Evolutionary conservation across 2,888 invertebrate species (phyloP).

Genomic region (Agrypnus murinus): DNA sequence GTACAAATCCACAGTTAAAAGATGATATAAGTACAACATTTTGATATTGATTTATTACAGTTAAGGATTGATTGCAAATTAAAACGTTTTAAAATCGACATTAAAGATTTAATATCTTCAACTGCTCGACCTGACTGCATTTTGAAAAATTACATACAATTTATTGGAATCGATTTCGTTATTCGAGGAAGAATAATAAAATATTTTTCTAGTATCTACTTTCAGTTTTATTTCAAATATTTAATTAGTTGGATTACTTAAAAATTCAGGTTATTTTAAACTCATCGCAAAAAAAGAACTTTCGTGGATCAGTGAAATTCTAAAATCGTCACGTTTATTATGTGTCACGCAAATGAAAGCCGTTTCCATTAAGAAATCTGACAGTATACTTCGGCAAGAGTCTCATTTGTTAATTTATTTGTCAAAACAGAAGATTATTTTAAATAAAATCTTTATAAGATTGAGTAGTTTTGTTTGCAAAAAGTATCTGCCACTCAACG

Average conservation of each 20-base stretch:
- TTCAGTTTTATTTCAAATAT: neutral
- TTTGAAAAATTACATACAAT: no score
- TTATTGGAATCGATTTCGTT: no score
- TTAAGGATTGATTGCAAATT: slow-evolving; percentile 2
- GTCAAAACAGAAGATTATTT: no score
- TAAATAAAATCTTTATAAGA: no score
- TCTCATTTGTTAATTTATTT: no score
- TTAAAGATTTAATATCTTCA: slow-evolving; percentile 4
- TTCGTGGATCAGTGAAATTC: slow-evolving; percentile 21
- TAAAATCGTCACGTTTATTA: slow-evolving; percentile 22
- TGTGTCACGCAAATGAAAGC: slow-evolving; percentile 23
- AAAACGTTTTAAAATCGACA: slow-evolving; percentile 15
- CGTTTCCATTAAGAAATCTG: slow-evolving; percentile 6
- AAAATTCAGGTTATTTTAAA: slow-evolving; percentile 5
- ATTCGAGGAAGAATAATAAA: no score
- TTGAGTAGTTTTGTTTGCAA: no score
- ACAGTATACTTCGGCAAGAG: slow-evolving; percentile 12
- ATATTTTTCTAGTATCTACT: no score
- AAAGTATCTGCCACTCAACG: no score
- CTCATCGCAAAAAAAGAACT: neutral
- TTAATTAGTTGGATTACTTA: slow-evolving; percentile 7
- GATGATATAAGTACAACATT: neutral
- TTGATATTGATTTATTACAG: slow-evolving; percentile 1
- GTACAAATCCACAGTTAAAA: slow-evolving; percentile 4
- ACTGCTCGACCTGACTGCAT: no score